Percentiles rank a stretch among this genome's conserved stretches.
These are phyloP conservation scores for Acleris laterana DNA, from an alignment of 2,888 invertebrate genomes.

Conservation along the genomic window DNA sequence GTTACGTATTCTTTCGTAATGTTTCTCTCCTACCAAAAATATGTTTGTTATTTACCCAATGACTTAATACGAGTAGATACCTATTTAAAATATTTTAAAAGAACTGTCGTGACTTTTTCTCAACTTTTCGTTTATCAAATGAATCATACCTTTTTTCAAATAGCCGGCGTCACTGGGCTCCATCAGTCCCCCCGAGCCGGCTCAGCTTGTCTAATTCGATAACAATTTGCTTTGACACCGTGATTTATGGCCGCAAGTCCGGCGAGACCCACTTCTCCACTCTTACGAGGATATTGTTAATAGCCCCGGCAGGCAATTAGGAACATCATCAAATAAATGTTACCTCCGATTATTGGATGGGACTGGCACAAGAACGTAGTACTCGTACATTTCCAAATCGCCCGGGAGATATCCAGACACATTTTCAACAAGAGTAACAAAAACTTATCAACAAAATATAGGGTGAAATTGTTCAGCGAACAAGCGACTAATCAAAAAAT, in stretches of 20 bases:
- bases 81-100: too few relatives aligned
- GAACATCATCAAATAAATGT: conserved; percentile 34
- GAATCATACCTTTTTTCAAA: conserved; percentile 11
- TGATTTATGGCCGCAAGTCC: conserved; percentile 69
- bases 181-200: conserved; percentile 42
- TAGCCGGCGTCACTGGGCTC: conserved; percentile 24
- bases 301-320: conserved; percentile 25
- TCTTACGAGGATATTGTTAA: conserved; percentile 28
- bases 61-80: too few relatives aligned
- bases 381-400: background rate
- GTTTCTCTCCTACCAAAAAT: too few relatives aligned
- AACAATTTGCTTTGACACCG: conserved; percentile 68
- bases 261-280: conserved; percentile 40
- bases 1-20: too few relatives aligned
- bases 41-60: too few relatives aligned
- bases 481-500: conserved; percentile 36
- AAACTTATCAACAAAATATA: conserved; percentile 19
- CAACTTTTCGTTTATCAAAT: background rate
- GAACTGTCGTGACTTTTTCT: too few relatives aligned
- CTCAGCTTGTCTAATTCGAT: conserved; percentile 64
- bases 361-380: background rate
- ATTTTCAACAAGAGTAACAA: background rate
- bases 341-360: background rate
- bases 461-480: conserved; percentile 24
- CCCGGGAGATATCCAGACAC: background rate